These are phyloP conservation scores for Chinchilla lanigera DNA, from an alignment of 2,113 vertebrate species.

Conservation along the genomic window DNA sequence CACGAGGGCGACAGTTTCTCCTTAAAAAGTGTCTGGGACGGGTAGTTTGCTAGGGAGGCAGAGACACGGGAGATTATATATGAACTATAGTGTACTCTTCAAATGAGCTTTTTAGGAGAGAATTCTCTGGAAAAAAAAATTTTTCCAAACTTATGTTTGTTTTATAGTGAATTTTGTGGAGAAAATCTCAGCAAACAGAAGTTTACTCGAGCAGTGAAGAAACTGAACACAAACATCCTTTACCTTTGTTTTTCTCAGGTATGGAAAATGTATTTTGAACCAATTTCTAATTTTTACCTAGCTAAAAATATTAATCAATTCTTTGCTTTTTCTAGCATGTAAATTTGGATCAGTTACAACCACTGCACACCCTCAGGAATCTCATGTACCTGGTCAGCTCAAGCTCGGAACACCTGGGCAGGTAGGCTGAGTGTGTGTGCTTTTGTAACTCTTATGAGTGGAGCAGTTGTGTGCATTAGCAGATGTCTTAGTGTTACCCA, in stretches of 20 bases:
- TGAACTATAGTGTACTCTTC: neutral
- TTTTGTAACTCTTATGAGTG: neutral
- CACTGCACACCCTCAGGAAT: conserved; percentile 98
- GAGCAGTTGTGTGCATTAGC: neutral
- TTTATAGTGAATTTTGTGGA: conserved; percentile 96
- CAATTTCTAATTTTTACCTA: conserved; percentile 51
- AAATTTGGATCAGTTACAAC: conserved; percentile 96
- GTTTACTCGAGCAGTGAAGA: conserved; percentile 96
- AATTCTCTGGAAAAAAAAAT: neutral
- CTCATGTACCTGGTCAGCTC: conserved; percentile 97
- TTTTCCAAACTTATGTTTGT: conserved; percentile 50
- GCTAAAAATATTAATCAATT: conserved; percentile 56
- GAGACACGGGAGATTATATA: neutral
- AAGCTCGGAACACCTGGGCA: conserved; percentile 94
- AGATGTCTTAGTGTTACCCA: neutral
- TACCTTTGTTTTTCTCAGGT: conserved; percentile 99
- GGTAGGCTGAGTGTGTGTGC: conserved; percentile 87
- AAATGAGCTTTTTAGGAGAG: neutral
- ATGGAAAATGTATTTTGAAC: conserved; percentile 39
- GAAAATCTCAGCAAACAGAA: conserved; percentile 96
- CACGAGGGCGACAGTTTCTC: neutral
- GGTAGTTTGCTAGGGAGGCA: neutral
- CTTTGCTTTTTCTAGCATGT: conserved; percentile 89
- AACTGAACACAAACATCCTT: conserved; percentile 97
- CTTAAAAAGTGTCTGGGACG: neutral